These are phyloP conservation scores for Nymphalis c-album DNA, from an alignment of 2,888 invertebrate genomes.

Conservation along the genomic window DNA sequence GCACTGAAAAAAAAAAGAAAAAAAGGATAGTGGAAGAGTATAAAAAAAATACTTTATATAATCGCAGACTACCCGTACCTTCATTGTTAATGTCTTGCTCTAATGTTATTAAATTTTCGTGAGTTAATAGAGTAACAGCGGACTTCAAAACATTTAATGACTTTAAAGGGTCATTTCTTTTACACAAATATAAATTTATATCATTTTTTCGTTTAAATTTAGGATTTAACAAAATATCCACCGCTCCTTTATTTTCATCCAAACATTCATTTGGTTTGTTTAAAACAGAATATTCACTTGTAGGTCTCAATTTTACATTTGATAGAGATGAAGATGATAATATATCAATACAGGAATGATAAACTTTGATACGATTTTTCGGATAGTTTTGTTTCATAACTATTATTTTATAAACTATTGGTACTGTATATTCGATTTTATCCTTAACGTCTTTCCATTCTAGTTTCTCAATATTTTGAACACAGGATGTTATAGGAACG, in stretches of 20 bases:
- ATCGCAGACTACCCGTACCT: not conserved
- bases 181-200: not conserved
- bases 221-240: not conserved
- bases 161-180: not conserved
- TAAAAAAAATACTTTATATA: not conserved
- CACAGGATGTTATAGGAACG: slow-evolving; percentile 59
- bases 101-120: not conserved
- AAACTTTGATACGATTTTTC: slow-evolving; percentile 49
- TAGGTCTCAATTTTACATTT: slow-evolving; percentile 46
- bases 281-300: slow-evolving; percentile 58
- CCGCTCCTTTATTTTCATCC: slow-evolving; percentile 18
- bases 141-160: not conserved
- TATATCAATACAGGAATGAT: slow-evolving; percentile 72
- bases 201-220: not conserved
- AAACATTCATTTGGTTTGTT: slow-evolving; percentile 41
- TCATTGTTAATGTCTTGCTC: not conserved
- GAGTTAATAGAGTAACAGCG: not conserved
- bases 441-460: slow-evolving; percentile 55
- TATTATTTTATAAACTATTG: slow-evolving; percentile 67
- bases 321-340: slow-evolving; percentile 41
- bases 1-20: not conserved
- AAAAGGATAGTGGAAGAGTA: not conserved
- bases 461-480: slow-evolving; percentile 63
- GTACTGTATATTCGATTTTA: slow-evolving; percentile 61
- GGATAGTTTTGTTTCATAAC: slow-evolving; percentile 50